Conservation (phyloP, 2,797 vertebrate species). For the Synaphobranchus kaupii region DNA sequence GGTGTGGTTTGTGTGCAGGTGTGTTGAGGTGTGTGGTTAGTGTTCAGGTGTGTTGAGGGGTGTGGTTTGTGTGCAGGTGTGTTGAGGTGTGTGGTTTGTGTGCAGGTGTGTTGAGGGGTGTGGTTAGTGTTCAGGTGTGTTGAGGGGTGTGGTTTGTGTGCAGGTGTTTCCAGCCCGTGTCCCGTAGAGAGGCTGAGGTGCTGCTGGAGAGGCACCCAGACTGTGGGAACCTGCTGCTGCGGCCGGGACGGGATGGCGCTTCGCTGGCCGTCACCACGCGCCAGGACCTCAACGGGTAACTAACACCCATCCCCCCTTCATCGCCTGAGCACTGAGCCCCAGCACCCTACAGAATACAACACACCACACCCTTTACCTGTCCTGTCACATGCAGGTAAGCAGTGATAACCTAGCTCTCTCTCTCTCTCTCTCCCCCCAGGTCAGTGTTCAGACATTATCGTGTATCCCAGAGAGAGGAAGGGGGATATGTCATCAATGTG, state of each 20-base stretch:
- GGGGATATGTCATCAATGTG: slow-evolving; percentile 80
- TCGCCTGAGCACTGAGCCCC: not conserved
- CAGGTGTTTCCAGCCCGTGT: slow-evolving; percentile 83
- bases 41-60: slow-evolving; percentile 31
- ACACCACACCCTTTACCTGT: not conserved
- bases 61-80: slow-evolving; percentile 42
- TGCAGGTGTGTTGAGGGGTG: slow-evolving; percentile 19
- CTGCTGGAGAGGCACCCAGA: slow-evolving; percentile 80
- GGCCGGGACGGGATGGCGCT: slow-evolving; percentile 77
- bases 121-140: not conserved
- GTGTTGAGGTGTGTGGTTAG: slow-evolving; percentile 5
- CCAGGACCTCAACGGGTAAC: slow-evolving; percentile 79
- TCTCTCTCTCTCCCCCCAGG: not conserved
- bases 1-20: slow-evolving; percentile 41
- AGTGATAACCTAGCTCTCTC: not conserved
- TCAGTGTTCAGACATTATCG: slow-evolving; percentile 80
- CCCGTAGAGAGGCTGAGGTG: slow-evolving; percentile 80
- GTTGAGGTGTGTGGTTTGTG: slow-evolving; percentile 1
- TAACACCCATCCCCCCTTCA: not conserved
- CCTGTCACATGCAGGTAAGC: not conserved
- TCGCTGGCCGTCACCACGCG: slow-evolving; percentile 79
- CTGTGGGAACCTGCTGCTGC: slow-evolving; percentile 81
- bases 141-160: not conserved
- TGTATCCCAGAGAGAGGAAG: slow-evolving; percentile 76
- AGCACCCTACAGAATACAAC: not conserved